These are phyloP conservation scores for Pogoniulus pusillus DNA, from an alignment of 2,797 vertebrate genomes.

Conservation along the genomic window DNA sequence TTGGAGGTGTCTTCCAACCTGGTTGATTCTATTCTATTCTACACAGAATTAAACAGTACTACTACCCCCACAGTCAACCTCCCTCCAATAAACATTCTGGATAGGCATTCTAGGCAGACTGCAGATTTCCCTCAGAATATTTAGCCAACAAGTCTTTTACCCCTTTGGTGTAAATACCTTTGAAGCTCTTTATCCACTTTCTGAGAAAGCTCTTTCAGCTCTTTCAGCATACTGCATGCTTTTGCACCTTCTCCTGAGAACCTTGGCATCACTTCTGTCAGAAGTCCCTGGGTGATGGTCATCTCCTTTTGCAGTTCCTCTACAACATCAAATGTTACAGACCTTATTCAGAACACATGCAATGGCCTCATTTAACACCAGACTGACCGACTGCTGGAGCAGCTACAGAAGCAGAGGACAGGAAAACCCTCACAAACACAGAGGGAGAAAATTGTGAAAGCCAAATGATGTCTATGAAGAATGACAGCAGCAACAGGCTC, in stretches of 20 bases:
- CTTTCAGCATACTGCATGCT: slow-evolving; percentile 61
- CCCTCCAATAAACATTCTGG: background rate
- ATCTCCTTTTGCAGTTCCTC: slow-evolving; percentile 76
- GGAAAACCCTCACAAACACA: background rate
- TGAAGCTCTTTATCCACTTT: slow-evolving; percentile 78
- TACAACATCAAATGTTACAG: slow-evolving; percentile 24
- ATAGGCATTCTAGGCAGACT: background rate
- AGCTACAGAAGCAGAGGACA: background rate
- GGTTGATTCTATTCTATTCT: too few relatives aligned
- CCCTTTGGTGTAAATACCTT: slow-evolving; percentile 71
- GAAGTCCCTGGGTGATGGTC: slow-evolving; percentile 71
- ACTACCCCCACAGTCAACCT: background rate
- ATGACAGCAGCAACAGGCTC: background rate
- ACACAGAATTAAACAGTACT: background rate
- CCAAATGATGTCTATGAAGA: background rate
- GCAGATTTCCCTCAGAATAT: background rate
- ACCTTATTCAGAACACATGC: background rate
- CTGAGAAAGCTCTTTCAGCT: slow-evolving; percentile 72
- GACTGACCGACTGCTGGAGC: background rate
- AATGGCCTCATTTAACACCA: background rate
- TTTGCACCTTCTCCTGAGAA: slow-evolving; percentile 54
- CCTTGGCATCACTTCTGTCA: slow-evolving; percentile 69
- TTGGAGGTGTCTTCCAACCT: too few relatives aligned
- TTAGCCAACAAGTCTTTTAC: background rate
- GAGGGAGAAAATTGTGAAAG: background rate